Evolutionary conservation across 2,888 invertebrate genomes (phyloP), one percentile per base, ranked within the genome.

Genomic region (Deilephila elpenor): DNA sequence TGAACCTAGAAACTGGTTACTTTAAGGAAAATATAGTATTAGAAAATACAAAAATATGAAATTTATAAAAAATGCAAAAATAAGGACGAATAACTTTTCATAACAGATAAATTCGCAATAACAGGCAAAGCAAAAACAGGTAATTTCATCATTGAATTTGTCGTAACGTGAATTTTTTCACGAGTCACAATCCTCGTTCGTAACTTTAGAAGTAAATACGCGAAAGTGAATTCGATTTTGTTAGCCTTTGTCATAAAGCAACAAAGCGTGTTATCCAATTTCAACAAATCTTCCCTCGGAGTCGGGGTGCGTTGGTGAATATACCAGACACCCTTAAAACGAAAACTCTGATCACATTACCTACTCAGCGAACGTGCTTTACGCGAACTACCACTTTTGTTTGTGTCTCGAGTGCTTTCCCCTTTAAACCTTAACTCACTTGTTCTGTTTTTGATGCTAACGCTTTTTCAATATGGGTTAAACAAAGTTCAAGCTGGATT

Each of bases 231-330:
- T 82, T 77, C 78, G 76, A 82, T 82, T 82, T 84, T 73, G 78
- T 80, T 75, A 82, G 82, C 82, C 84, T 86, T 87, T 86, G 83
- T 86, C 77, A 78, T 81, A 79, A 81, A 83, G 81, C 86, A 87
- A 86, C 86, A 88, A 86, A 88, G 83, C 86, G 79, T 82, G 81
- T 87, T 87, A 88, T 88, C 84, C 84, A 86, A 89, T 88, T 88
- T 84, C 83, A 84, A 81, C 82, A 86, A 89, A 86, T 86, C 87
- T 85, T 80, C 80, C 81, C 78, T 75, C 78, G 78, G 80, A 80
- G 81, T 77, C 78, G 78, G 81, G 81, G 79, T 78, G 77, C 75
- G 75, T 77, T 76, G 71, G 74, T 73, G 74, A 75, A 75, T 78
- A 74, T 79, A 75, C 75, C 75, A 79, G 80, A 80, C 77, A 81